Evolutionary conservation across 2,797 vertebrate genomes (phyloP), one percentile per base, ranked within the genome.

Genomic region (Eospalax fontanierii): DNA sequence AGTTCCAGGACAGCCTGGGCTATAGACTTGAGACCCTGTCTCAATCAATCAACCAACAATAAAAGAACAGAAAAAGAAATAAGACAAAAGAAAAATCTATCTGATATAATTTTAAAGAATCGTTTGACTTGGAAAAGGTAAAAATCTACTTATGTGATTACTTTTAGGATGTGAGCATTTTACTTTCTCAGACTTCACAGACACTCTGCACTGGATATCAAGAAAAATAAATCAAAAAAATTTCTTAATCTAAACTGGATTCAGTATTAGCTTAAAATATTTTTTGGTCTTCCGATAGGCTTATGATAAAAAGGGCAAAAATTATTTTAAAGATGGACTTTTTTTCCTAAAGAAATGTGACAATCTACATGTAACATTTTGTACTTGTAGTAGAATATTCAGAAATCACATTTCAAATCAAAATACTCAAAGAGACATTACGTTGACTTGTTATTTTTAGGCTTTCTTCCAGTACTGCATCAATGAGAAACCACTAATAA

Each of bases 311-410:
- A 92, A 90, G 86, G 73, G 63, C 10, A 66, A 87, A 83, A 76
- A 35, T 4, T 22, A 94, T 57, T 78, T 95, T 81, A 80, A 81
- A 74, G n/a, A 87, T 33, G 19, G 9, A 82, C 18, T 94, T 93
- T 86, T 75, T 75, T 89, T 71, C 2, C 46, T 90, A 93, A 90
- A 92, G 61, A 21, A 95, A 86, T 35, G n/a, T 73, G 40, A 82
- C 65, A 88, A 88, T 66, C 59, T 86, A 90, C 50, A 90, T 33
- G 35, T 38, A 80, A 89, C 38, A 87, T 65, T 85, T 66, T 83
- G 12, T 91, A 76, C 75, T 63, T 73, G 79, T 50, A 78, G 50
- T 1, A 68, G 63, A 33, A 84, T 0, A 0, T 3, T 15, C 46
- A 68, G 35, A 89, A 94, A 86, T 66, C 33, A 75, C 78, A 73